Evolutionary conservation across 2,797 vertebrate species (phyloP), one percentile per base, ranked within the genome.

Genomic region (Poeciliopsis presidionis): DNA sequence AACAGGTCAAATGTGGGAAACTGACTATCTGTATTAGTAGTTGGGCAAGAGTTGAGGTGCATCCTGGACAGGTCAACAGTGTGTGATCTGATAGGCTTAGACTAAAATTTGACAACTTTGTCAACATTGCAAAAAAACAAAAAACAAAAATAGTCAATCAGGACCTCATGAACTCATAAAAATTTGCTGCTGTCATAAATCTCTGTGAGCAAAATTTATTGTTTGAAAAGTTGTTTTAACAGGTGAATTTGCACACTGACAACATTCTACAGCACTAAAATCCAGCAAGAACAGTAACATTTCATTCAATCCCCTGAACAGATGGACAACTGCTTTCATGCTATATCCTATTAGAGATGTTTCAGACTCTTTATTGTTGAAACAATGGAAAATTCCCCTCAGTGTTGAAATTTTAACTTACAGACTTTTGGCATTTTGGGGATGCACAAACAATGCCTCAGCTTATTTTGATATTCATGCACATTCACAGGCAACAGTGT

Each of bases 361-460:
- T 33, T 73, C 45, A 75, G 74, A 83, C 49, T 65, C 2, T 4
- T 75, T 79, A 46, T n/a, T 2, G 6, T 75, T 79, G 76, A 18
- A 77, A 45, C 63, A 2, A 25, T 45, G 41, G 63, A 73, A 49
- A 81, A 75, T 79, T 61, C 39, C 39, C 43, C 14, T 53, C 73
- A 22, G 70, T 76, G 72, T 63, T 16, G 5, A 71, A 67, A 67
- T 59, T 55, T 51, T 36, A 74, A 72, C 49, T 74, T 46, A 43
- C 51, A 18, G 47, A 45, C 49, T 36, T 75, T 14, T 76, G 70
- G 81, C 70, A 85, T 81, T 81, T 80, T 46, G 55, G 70, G 70
- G 72, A 79, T 78, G 77, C 72, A 77, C 74, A 83, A 84, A 83
- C 71, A 84, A 70, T 33, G 63, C 63, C 30, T 16, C 11, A 1